A percentile compares a stretch with the other conserved stretches of the same genome.
Evolutionary conservation across 2,113 vertebrate species (phyloP).

Genomic region (Ivindomyrus marchei): DNA sequence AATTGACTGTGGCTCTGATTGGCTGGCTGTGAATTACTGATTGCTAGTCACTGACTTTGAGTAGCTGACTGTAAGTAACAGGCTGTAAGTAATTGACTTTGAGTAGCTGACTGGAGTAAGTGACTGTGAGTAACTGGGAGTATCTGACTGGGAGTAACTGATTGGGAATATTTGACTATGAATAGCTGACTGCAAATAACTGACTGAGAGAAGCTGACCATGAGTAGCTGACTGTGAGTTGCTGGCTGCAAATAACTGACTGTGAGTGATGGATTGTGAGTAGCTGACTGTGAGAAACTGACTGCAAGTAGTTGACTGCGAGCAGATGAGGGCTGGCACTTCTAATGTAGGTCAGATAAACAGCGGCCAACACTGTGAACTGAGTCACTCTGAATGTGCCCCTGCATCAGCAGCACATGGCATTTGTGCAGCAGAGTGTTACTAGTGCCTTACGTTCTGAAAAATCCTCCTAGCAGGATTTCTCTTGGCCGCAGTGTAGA

Average conservation of each 20-base stretch:
- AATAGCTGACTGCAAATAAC: neutral
- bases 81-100: neutral
- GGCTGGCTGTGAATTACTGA: neutral
- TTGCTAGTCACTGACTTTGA: neutral
- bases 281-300: neutral
- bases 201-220: too few relatives aligned
- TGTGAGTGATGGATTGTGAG: neutral
- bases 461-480: neutral
- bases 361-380: neutral
- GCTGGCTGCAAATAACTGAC: neutral
- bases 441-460: neutral
- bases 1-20: neutral
- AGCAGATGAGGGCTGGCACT: neutral
- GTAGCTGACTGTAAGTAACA: neutral
- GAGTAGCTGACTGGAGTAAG: too few relatives aligned
- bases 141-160: neutral
- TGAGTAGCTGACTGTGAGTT: neutral
- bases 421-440: neutral
- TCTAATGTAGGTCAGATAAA: neutral
- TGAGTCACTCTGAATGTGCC: neutral
- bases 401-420: neutral
- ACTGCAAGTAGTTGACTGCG: neutral
- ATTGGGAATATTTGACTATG: neutral
- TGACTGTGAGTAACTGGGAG: too few relatives aligned
- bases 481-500: neutral